Conservation (phyloP, 1,140 invertebrate species). For the Heliothis subflexa region DNA sequence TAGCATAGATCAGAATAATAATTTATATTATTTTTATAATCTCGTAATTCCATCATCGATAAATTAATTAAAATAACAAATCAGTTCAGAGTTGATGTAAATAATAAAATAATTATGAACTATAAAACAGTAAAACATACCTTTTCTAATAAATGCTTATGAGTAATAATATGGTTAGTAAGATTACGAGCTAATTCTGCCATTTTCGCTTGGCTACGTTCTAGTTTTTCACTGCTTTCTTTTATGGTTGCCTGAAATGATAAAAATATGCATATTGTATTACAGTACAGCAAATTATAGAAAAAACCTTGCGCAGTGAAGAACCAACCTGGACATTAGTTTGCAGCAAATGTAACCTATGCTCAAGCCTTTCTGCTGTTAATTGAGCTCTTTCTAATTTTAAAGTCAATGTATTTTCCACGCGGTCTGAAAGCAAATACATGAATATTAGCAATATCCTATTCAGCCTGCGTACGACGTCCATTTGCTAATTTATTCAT, state of each 20-base stretch:
- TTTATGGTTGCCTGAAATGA: constrained; percentile 75
- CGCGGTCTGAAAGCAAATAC: constrained; percentile 75
- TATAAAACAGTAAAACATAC: constrained; percentile 53
- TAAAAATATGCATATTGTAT: not conserved
- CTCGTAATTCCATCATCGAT: not conserved
- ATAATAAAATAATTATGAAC: not conserved
- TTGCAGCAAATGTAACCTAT: constrained; percentile 81
- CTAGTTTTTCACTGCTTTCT: constrained; percentile 75
- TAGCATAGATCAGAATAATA: not conserved
- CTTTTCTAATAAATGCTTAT: constrained; percentile 78
- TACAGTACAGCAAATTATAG: not conserved
- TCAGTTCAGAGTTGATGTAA: not conserved
- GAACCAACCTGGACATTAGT: constrained; percentile 73
- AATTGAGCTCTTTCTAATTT: constrained; percentile 79
- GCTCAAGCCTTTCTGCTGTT: constrained; percentile 80
- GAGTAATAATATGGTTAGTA: constrained; percentile 71
- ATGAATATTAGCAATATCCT: constrained; percentile 57
- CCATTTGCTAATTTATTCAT: constrained; percentile 57
- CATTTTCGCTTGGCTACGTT: constrained; percentile 73
- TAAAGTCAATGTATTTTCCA: constrained; percentile 79
- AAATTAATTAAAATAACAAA: not conserved
- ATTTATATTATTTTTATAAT: not conserved
- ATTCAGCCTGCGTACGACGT: constrained; percentile 47
- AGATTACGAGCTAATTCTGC: constrained; percentile 72
- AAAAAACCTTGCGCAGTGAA: not conserved